A percentile compares a stretch with the other conserved stretches of the same genome.
These are phyloP conservation scores for Blastobasis adustella DNA, from an alignment of 2,888 invertebrate genomes.

Conservation along the genomic window DNA sequence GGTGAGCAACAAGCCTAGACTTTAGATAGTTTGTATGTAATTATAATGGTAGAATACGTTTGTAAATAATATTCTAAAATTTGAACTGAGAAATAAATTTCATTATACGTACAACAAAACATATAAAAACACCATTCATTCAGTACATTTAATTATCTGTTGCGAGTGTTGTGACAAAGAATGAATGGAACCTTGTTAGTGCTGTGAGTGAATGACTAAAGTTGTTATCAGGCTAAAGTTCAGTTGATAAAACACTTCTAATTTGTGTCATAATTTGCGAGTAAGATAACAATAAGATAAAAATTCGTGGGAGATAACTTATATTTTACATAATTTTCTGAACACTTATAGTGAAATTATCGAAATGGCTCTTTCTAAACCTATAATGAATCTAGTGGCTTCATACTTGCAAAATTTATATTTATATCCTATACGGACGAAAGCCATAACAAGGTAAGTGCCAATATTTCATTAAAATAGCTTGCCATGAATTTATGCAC, in stretches of 20 bases:
- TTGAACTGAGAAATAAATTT: neutral
- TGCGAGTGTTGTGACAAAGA: too few species aligned
- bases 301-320: neutral
- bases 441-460: slow-evolving; percentile 84
- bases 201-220: too few species aligned
- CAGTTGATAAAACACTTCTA: too few species aligned
- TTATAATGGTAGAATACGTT: neutral
- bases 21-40: neutral
- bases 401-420: slow-evolving; percentile 85
- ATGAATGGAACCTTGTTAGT: too few species aligned
- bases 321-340: too few species aligned
- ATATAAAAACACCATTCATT: too few species aligned
- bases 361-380: slow-evolving; percentile 82
- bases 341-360: neutral
- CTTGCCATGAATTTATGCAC: neutral
- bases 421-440: slow-evolving; percentile 84
- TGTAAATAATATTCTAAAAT: neutral
- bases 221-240: too few species aligned
- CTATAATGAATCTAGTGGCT: slow-evolving; percentile 79
- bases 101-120: too few species aligned
- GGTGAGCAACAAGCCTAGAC: neutral
- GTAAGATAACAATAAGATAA: slow-evolving; percentile 2
- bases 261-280: neutral
- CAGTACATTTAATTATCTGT: too few species aligned
- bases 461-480: neutral